Base-by-base conservation (phyloP, 2,888 invertebrate genomes). In the Pelosia muscerda region DNA sequence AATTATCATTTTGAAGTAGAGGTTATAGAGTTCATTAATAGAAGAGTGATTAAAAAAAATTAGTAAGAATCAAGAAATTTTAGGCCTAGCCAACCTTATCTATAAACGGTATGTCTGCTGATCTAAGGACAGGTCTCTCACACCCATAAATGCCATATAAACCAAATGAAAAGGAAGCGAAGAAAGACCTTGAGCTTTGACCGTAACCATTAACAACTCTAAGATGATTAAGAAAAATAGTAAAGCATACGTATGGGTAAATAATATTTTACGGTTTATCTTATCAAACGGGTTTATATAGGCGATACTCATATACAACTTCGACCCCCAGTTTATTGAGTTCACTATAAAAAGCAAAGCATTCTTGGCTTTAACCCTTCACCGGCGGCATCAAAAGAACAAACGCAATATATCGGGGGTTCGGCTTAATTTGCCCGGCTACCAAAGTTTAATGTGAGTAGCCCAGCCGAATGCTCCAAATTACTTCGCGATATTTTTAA, bases 321-420 rank as follows among this genome's bases (percentile, higher is more conserved):
- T 72, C 59, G 68, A 64, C 64, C 87, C 90, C 87, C 84, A 79
- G 84, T 88, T 89, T 91, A 92, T 91, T 91, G 90, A 90, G 90
- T 88, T 90, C 87, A 84, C 88, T 90, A 90, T 93, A 95, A 95
- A 95, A 95, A 95, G 91, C 93, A 92, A 93, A 93, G 95, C 94
- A 95, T 95, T 95, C 95, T 95, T 95, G 93, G 92, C 92, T 82
- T 92, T 92, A 95, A 95, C 95, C 95, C 95, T 95, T 95, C 91
- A 92, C 87, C 87, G 89, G 83, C 86, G 87, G 92, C 93, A 90
- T 94, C 94, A 94, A 94, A 94, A 94, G 94, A 94, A 94, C 94
- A 94, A 94, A 94, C 93, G 93, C 94, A 94, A 94, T 94, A 94
- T 94, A 94, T 94, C 87, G 93, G 91, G 92, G 93, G 91, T 85